Evolutionary conservation across 1,140 invertebrate species (phyloP), one percentile per base, ranked within the genome.

Genomic region (Epicauta chinensis): DNA sequence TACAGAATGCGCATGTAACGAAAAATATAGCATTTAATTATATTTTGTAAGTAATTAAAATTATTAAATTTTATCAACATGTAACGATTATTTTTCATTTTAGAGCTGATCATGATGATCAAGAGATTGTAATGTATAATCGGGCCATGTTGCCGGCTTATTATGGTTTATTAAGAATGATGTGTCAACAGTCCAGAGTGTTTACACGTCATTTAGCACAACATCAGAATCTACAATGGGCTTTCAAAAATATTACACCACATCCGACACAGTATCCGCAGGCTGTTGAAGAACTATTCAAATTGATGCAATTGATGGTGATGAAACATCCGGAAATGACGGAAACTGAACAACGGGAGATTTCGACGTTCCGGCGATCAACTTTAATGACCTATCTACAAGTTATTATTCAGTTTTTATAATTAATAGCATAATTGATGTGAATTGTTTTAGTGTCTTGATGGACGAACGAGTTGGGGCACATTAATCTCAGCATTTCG

Each of bases 21-120:
- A 95, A 91, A 71, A 94, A 97, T 67, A 93, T 97, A 71, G 91
- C 91, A 59, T 96, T 95, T 77, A 97, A 95, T 73, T 97, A 97
- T 70, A 96, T 97, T 70, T 73, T 96, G 90, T 94, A 78, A 85
- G 87, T 81, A 30, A 41, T 16, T 12, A 31, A 17, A 14, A 40
- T 32, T 10, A 42, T 29, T 44, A 32, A 44, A 17, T 12, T 10
- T 0, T 1, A 47, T 23, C 2, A 12, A 32, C 2, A n/a, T 23
- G 30, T 6, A 35, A 40, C 3, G 13, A 39, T 3, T 40, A 1
- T n/a, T 3, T 49, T 47, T 11, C 23, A 35, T 52, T 56, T 55
- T 70, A 89, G 87, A 61, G 92, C 92, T 50, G 93, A 97, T 74
- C 92, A 96, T 67, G 92, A 96, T 60, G 93, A 97, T 71, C 89